A percentile compares a stretch with the other conserved stretches of the same genome.
Conservation (phyloP, 2,113 vertebrate species). For the Lathamus discolor region DNA sequence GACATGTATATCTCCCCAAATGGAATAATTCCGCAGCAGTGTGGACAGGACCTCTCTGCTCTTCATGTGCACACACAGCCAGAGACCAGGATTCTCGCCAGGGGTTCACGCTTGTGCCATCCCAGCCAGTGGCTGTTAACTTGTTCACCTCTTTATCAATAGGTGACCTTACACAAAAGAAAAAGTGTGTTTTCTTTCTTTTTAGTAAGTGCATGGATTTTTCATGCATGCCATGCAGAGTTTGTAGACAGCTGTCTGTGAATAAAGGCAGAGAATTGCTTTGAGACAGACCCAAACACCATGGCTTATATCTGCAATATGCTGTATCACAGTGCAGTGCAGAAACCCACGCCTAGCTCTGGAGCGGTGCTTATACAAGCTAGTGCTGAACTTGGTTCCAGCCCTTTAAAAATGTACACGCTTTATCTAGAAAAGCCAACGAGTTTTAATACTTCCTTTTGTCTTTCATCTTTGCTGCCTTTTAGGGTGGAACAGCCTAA, state of each 20-base stretch:
- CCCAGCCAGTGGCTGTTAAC: background rate
- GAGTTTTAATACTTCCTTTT: background rate
- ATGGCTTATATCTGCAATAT: background rate
- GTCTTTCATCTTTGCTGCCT: background rate
- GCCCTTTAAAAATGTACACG: background rate
- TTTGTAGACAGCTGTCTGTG: background rate
- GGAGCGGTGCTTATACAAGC: background rate
- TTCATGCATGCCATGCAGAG: background rate
- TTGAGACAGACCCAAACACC: background rate
- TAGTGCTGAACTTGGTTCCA: background rate
- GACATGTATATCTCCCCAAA: background rate
- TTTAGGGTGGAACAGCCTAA: background rate
- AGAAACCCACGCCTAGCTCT: background rate
- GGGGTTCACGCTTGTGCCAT: background rate
- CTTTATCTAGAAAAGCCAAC: background rate
- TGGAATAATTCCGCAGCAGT: background rate
- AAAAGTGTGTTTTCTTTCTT: background rate
- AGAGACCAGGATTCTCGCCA: rapidly evolving
- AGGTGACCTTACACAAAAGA: background rate
- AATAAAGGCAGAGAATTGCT: background rate
- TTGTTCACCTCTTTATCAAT: background rate
- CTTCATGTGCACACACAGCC: rapidly evolving
- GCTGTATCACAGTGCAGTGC: rapidly evolving
- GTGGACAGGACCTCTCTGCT: rapidly evolving
- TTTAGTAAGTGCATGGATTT: background rate